Percentiles rank a stretch among this genome's conserved stretches.
Evolutionary conservation across 2,113 vertebrate genomes (phyloP).

Genomic region (Aptenodytes patagonicus): DNA sequence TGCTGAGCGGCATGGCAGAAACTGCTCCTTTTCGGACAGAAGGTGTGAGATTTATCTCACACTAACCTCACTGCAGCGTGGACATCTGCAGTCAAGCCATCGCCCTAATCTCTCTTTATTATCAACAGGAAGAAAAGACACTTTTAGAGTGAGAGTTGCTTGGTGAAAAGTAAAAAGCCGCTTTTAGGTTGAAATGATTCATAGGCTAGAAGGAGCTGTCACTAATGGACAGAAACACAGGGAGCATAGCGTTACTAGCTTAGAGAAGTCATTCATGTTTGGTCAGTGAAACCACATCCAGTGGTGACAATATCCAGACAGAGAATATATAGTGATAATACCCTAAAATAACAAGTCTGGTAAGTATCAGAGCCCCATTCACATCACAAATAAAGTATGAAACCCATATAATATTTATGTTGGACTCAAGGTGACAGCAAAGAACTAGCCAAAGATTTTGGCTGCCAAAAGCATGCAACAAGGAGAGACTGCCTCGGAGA

Average conservation of each 20-base stretch:
- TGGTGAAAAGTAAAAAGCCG: not conserved
- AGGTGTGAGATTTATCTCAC: not conserved
- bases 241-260: not conserved
- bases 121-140: not conserved
- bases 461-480: not conserved
- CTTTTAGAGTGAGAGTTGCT: not conserved
- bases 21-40: not conserved
- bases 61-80: not conserved
- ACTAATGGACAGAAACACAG: not conserved
- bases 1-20: not conserved
- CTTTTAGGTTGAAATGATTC: not conserved
- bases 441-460: not conserved
- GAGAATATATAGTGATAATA: not conserved
- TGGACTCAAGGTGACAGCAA: not conserved
- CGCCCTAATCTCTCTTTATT: not conserved
- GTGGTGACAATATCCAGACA: not conserved
- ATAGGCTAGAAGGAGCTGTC: not conserved
- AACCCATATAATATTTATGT: not conserved
- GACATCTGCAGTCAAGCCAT: not conserved
- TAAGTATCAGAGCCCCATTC: not conserved
- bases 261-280: not conserved
- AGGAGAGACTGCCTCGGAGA: not conserved
- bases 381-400: not conserved
- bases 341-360: not conserved
- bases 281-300: not conserved